phyloP scores from a whole-genome alignment of 2,888 invertebrate genomes.

The Priocnemis perturbator region DNA sequence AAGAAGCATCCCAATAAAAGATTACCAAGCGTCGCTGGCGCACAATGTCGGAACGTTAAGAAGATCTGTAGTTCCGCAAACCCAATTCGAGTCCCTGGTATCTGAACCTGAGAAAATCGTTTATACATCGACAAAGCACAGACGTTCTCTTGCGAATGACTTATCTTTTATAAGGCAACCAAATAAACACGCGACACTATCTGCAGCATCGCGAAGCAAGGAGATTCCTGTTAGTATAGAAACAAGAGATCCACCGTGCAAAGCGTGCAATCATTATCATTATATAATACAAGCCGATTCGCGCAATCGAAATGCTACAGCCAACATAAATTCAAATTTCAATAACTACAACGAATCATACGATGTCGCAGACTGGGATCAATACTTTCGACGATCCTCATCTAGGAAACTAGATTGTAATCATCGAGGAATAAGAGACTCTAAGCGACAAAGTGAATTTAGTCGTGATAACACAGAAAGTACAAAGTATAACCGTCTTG shows the following conservation, averaged over 20 bases:
- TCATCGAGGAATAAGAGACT: constrained; percentile 5
- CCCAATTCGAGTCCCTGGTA: constrained; percentile 56
- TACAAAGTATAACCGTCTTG: neutral
- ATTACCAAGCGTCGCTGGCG: constrained; percentile 63
- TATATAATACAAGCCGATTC: neutral
- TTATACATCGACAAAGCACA: constrained; percentile 12
- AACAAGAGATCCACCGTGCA: neutral
- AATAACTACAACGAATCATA: constrained; percentile 8
- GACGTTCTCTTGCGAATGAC: neutral
- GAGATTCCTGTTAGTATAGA: neutral
- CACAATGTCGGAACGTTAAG: constrained; percentile 62
- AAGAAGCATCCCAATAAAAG: constrained; percentile 65
- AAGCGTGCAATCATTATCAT: neutral
- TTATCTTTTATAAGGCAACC: neutral
- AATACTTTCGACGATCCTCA: constrained; percentile 40
- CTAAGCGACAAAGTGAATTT: neutral
- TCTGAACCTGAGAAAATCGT: constrained; percentile 49
- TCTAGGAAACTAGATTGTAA: constrained; percentile 5
- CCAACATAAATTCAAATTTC: neutral
- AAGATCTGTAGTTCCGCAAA: constrained; percentile 50
- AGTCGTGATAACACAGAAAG: neutral
- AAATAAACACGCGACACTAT: neutral
- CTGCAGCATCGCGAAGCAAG: neutral
- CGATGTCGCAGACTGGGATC: constrained; percentile 34
- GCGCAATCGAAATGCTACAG: neutral